Percentiles rank a stretch among this genome's conserved stretches.
These are phyloP conservation scores for Mungos mungo DNA, from an alignment of 2,113 vertebrate genomes.

Conservation along the genomic window DNA sequence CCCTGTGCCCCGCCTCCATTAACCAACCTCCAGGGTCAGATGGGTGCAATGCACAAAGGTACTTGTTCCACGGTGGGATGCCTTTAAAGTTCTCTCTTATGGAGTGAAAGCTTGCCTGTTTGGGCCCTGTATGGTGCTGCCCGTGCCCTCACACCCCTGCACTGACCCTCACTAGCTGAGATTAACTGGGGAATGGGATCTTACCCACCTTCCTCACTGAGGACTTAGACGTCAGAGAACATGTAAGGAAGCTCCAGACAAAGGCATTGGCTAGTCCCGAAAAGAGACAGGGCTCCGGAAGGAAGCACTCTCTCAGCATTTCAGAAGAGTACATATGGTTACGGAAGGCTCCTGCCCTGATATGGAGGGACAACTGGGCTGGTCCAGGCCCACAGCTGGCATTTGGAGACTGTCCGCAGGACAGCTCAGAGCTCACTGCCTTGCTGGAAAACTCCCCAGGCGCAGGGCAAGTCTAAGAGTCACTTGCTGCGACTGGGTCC, in stretches of 20 bases:
- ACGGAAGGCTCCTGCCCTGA: background rate
- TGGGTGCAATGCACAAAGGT: background rate
- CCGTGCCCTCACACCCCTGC: background rate
- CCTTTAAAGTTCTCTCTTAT: background rate
- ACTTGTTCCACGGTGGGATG: background rate
- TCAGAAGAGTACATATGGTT: background rate
- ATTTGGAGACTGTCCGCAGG: background rate
- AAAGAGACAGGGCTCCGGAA: background rate
- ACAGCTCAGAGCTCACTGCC: constrained; percentile 1
- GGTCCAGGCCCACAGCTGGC: background rate
- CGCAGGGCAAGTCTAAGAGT: background rate
- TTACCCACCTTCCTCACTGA: background rate
- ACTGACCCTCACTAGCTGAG: background rate
- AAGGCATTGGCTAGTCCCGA: background rate
- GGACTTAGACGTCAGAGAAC: background rate
- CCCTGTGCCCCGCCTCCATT: background rate
- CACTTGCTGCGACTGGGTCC: background rate
- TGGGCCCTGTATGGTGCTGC: background rate
- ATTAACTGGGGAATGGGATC: background rate
- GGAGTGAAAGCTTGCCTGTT: background rate
- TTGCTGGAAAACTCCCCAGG: background rate
- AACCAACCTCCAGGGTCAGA: background rate
- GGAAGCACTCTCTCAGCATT: background rate
- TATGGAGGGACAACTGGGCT: background rate
- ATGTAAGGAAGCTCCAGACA: background rate